Conservation (phyloP, 2,888 invertebrate species). For the Ethmia dodecea region DNA sequence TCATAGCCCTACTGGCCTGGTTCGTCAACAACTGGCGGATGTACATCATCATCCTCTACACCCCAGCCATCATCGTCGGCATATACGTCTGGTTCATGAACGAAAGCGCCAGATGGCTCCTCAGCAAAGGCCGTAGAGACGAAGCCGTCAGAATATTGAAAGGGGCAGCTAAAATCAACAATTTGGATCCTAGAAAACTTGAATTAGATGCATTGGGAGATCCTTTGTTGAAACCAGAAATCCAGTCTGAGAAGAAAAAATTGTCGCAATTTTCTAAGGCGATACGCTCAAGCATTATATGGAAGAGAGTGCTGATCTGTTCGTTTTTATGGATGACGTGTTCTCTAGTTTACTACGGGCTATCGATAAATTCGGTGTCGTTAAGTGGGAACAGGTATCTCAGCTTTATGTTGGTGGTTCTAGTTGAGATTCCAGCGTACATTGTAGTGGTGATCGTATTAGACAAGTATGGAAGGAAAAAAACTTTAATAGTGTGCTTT, state of each 20-base stretch:
- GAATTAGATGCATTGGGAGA: conserved; percentile 64
- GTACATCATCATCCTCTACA: conserved; percentile 82
- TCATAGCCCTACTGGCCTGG: conserved; percentile 85
- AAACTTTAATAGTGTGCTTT: conserved; percentile 79
- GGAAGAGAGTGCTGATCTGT: conserved; percentile 79
- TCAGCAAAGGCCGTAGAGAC: conserved; percentile 82
- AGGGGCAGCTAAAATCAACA: conserved; percentile 81
- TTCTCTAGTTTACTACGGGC: conserved; percentile 87
- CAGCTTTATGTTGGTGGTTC: conserved; percentile 82
- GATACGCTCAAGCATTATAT: conserved; percentile 73
- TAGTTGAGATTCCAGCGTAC: conserved; percentile 86
- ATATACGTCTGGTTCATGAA: conserved; percentile 85
- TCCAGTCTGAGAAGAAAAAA: conserved; percentile 48
- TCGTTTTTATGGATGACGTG: conserved; percentile 89
- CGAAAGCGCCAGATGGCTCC: conserved; percentile 87
- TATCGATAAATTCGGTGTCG: conserved; percentile 86
- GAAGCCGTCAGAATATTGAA: conserved; percentile 81
- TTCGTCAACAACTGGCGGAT: conserved; percentile 84
- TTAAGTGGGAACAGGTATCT: conserved; percentile 85
- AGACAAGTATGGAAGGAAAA: conserved; percentile 81
- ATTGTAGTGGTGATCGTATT: conserved; percentile 80
- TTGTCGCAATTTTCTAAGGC: conserved; percentile 66
- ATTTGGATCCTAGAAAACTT: conserved; percentile 63
- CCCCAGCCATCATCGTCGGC: conserved; percentile 82
- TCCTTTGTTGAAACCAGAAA: conserved; percentile 49